Evolutionary conservation across 1,140 invertebrate genomes (phyloP).

Genomic region (Tenebrio molitor): DNA sequence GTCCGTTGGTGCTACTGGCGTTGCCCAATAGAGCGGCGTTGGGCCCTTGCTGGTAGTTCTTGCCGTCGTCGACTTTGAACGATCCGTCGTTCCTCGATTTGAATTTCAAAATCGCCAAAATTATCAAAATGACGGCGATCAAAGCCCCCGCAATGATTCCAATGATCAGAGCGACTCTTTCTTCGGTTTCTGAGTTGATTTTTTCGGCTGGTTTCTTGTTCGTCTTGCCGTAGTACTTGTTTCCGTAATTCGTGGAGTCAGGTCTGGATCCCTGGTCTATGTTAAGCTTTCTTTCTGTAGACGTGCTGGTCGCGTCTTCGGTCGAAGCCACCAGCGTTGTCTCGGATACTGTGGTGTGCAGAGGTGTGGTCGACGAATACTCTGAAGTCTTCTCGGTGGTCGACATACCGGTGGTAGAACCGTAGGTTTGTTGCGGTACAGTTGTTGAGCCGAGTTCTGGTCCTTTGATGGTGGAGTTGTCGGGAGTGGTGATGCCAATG

Average conservation of each 20-base stretch:
- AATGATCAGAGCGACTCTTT: constrained; percentile 83
- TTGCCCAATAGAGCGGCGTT: constrained; percentile 80
- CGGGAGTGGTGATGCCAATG: constrained; percentile 43
- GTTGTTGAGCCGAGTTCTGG: constrained; percentile 19
- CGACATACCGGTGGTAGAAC: too few species aligned
- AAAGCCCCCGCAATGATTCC: constrained; percentile 92
- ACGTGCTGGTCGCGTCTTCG: constrained; percentile 50
- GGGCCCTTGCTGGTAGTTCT: constrained; percentile 78
- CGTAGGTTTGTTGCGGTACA: too few species aligned
- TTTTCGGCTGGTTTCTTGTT: constrained; percentile 71
- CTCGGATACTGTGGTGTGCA: constrained; percentile 59
- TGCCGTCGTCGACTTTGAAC: constrained; percentile 92
- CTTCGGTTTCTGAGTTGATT: constrained; percentile 80
- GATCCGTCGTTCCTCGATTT: constrained; percentile 88
- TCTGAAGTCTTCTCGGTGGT: constrained; percentile 49
- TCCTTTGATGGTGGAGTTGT: constrained; percentile 54
- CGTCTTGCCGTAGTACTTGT: constrained; percentile 60
- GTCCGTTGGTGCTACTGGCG: constrained; percentile 68
- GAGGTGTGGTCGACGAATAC: constrained; percentile 57
- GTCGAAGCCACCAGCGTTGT: constrained; percentile 65
- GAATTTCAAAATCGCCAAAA: constrained; percentile 89
- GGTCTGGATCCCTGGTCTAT: too few species aligned
- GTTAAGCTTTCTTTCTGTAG: constrained; percentile 46
- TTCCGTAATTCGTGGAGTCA: too few species aligned
- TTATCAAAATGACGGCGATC: constrained; percentile 91